Evolutionary conservation across 2,888 invertebrate genomes (phyloP).

Genomic region (Drosophila prolongata): DNA sequence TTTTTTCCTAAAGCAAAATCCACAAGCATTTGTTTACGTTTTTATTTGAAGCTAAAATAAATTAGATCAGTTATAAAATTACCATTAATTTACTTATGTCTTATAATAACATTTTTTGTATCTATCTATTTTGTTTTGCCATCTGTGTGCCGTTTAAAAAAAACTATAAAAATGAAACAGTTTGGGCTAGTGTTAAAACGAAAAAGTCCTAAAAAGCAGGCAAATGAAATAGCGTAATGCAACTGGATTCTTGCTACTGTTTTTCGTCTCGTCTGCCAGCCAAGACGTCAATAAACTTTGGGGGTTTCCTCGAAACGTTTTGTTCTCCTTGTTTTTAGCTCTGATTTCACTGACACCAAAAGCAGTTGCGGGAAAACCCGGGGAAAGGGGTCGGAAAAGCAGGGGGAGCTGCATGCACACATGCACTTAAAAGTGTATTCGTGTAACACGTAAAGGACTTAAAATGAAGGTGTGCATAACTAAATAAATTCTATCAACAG

Average conservation of each 20-base stretch:
- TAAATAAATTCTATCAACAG: constrained; percentile 76
- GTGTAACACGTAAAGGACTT: constrained; percentile 73
- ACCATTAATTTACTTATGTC: no score
- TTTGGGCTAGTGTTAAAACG: no score
- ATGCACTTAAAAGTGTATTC: constrained; percentile 59
- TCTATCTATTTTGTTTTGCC: no score
- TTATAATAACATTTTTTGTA: no score
- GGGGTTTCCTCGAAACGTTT: constrained; percentile 1
- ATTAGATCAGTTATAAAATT: no score
- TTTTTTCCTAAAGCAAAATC: no score
- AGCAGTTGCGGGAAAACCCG: constrained; percentile 5
- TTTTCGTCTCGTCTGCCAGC: constrained; percentile 4
- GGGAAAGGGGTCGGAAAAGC: background rate
- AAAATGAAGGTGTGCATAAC: constrained; percentile 79
- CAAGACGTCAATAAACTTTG: constrained; percentile 26
- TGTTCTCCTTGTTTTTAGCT: constrained; percentile 7
- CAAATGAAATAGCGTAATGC: no score
- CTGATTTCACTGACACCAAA: constrained; percentile 23
- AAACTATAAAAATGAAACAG: no score
- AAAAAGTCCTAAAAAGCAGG: no score
- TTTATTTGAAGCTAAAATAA: no score
- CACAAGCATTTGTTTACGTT: no score
- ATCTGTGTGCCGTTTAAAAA: no score
- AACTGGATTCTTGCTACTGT: background rate
- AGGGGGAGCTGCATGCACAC: constrained; percentile 20